Evolutionary conservation across 2,888 invertebrate species (phyloP).

Genomic region (Schrankia costaestrigalis): DNA sequence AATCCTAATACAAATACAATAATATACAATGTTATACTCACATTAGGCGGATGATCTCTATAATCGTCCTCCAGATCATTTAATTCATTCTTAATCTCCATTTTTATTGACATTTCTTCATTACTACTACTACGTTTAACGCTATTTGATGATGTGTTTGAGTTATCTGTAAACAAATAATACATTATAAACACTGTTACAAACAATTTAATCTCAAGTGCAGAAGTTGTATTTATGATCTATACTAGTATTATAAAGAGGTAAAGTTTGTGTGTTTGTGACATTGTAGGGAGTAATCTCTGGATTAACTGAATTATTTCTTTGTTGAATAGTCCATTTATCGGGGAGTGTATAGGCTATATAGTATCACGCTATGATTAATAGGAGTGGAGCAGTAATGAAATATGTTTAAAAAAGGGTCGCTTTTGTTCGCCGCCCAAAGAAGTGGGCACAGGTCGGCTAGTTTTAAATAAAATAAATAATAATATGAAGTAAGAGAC

Average conservation of each 20-base stretch:
- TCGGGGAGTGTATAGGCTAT: too few species aligned
- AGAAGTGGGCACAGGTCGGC: background rate
- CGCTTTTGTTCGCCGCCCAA: too few species aligned
- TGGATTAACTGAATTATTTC: too few species aligned
- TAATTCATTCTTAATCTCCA: constrained; percentile 48
- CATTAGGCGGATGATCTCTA: constrained; percentile 63
- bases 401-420: too few species aligned
- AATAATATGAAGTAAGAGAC: constrained; percentile 20
- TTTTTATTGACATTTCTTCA: constrained; percentile 47
- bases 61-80: constrained; percentile 55
- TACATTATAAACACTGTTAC: too few species aligned
- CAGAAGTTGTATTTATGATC: background rate
- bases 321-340: too few species aligned
- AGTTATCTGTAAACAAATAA: constrained; percentile 32
- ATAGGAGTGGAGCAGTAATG: too few species aligned
- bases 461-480: background rate
- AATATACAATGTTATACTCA: constrained; percentile 35
- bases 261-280: too few species aligned
- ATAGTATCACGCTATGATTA: too few species aligned
- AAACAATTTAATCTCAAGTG: too few species aligned
- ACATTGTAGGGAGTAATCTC: too few species aligned
- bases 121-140: constrained; percentile 58
- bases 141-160: constrained; percentile 31
- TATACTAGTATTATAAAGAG: too few species aligned
- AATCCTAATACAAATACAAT: background rate